These are phyloP conservation scores for Lichenostomus cassidix DNA, from an alignment of 2,113 vertebrate genomes.

Conservation along the genomic window DNA sequence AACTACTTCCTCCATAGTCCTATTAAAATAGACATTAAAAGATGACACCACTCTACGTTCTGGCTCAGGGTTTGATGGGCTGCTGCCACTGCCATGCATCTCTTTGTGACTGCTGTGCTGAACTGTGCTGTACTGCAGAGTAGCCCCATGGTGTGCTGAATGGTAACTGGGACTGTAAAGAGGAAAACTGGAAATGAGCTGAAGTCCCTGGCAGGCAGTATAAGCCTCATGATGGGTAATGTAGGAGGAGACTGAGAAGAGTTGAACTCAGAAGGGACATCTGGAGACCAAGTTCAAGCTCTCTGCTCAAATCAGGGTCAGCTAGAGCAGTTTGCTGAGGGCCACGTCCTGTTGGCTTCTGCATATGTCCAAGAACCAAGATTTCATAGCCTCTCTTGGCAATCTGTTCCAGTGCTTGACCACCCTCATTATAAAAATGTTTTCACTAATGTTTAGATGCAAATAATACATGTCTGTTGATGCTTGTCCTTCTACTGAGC, in stretches of 20 bases:
- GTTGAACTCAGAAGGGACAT: background rate
- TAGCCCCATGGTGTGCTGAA: rapidly evolving
- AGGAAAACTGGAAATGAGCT: background rate
- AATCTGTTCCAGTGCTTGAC: background rate
- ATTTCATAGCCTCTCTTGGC: background rate
- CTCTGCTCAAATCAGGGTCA: background rate
- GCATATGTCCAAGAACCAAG: background rate
- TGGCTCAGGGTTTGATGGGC: background rate
- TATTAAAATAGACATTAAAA: background rate
- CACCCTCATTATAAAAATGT: background rate
- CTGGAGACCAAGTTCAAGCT: background rate
- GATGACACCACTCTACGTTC: background rate
- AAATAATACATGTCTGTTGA: background rate
- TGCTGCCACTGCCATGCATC: background rate
- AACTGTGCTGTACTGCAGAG: background rate
- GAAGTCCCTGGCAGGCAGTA: background rate
- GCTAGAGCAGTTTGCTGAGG: background rate
- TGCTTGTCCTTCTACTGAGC: background rate
- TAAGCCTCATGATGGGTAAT: background rate
- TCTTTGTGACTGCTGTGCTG: background rate
- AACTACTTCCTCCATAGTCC: background rate
- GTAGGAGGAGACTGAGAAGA: background rate
- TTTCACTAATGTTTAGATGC: background rate
- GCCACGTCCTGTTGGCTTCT: background rate
- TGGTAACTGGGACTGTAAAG: background rate